Percentiles rank a stretch among this genome's conserved stretches.
phyloP scores from a whole-genome alignment of 1,140 invertebrate genomes.

The Periplaneta americana region DNA sequence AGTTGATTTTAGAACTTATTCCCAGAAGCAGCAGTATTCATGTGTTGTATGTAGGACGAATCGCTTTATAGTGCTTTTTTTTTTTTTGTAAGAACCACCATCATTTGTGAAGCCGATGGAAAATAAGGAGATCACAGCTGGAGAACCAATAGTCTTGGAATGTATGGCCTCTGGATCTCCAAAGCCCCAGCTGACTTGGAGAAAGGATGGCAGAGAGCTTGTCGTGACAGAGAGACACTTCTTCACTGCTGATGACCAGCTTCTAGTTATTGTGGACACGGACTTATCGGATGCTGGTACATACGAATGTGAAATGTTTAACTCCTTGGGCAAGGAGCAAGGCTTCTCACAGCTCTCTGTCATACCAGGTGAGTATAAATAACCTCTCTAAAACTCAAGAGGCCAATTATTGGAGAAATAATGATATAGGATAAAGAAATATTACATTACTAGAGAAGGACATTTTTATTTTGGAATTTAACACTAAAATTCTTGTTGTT shows the following conservation, averaged over 20 bases:
- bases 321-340: slow-evolving; percentile 65
- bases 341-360: slow-evolving; percentile 49
- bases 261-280: slow-evolving; percentile 81
- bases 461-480: too few relatives aligned
- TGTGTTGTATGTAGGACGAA: too few relatives aligned
- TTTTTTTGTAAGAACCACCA: slow-evolving; percentile 64
- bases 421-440: too few relatives aligned
- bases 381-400: too few relatives aligned
- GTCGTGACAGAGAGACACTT: slow-evolving; percentile 68
- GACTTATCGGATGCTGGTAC: slow-evolving; percentile 68
- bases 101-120: slow-evolving; percentile 80
- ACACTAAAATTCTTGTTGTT: too few relatives aligned
- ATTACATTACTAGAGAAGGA: too few relatives aligned
- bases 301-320: slow-evolving; percentile 86
- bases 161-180: slow-evolving; percentile 84
- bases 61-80: too few relatives aligned
- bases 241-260: slow-evolving; percentile 78
- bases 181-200: slow-evolving; percentile 82
- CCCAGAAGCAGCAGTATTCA: too few relatives aligned
- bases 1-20: too few relatives aligned
- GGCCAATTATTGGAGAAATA: too few relatives aligned
- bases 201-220: slow-evolving; percentile 74
- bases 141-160: slow-evolving; percentile 77
- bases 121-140: slow-evolving; percentile 71
- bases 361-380: slow-evolving; percentile 48